These are phyloP conservation scores for Tautogolabrus adspersus DNA, from an alignment of 2,113 vertebrate genomes.

Conservation along the genomic window DNA sequence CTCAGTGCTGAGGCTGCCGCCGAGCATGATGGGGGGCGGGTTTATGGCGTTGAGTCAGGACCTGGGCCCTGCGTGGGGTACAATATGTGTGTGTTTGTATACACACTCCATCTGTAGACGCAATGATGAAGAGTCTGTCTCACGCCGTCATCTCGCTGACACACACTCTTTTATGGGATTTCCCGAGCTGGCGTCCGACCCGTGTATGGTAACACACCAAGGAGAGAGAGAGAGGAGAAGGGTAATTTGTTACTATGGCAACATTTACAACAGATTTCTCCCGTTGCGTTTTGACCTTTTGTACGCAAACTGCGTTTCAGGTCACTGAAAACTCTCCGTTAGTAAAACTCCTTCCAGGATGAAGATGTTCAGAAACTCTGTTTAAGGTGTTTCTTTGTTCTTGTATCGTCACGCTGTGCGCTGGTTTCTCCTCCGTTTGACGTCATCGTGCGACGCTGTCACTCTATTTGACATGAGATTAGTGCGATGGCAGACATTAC, in stretches of 20 bases:
- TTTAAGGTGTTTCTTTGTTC: too few species aligned
- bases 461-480: too few species aligned
- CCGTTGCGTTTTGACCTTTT: too few species aligned
- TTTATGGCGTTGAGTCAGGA: conserved; percentile 76
- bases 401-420: too few species aligned
- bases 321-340: too few species aligned
- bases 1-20: conserved; percentile 40
- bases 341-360: too few species aligned
- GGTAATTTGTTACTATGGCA: conserved; percentile 45
- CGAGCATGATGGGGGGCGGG: conserved; percentile 48
- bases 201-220: not conserved
- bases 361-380: too few species aligned
- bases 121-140: conserved; percentile 57
- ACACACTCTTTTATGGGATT: conserved; percentile 73
- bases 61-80: conserved; percentile 38
- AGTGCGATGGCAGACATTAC: too few species aligned
- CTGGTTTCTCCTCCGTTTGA: too few species aligned
- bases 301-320: too few species aligned
- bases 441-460: too few species aligned
- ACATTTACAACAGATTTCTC: not conserved
- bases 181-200: conserved; percentile 46
- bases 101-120: conserved; percentile 43
- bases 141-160: conserved; percentile 57
- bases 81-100: conserved; percentile 22
- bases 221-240: not conserved